These are phyloP conservation scores for Drosophila falleni DNA, from an alignment of 2,888 invertebrate genomes.

Conservation along the genomic window DNA sequence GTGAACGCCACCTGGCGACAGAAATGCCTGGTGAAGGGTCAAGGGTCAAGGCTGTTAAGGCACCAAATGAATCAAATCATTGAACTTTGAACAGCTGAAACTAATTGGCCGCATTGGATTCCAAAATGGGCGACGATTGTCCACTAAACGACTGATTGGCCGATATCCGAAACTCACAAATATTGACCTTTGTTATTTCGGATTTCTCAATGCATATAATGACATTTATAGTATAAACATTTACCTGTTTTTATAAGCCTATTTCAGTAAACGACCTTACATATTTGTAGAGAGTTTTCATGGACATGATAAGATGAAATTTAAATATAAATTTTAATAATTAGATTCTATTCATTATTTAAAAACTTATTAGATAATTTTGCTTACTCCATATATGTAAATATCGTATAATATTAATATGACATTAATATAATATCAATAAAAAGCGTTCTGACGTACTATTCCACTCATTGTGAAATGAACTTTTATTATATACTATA, in stretches of 20 bases:
- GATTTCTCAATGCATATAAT: neutral
- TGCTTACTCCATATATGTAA: too few relatives aligned
- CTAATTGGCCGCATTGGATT: conserved; percentile 48
- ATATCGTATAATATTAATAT: too few relatives aligned
- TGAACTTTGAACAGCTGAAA: conserved; percentile 53
- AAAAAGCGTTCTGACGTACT: too few relatives aligned
- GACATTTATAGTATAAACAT: neutral
- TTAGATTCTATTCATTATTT: too few relatives aligned
- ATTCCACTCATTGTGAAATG: too few relatives aligned
- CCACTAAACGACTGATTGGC: conserved; percentile 13
- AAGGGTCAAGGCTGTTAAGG: conserved; percentile 59
- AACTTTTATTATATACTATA: too few relatives aligned
- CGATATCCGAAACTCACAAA: conserved; percentile 13
- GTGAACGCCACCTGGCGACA: conserved; percentile 53
- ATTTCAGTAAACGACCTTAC: neutral
- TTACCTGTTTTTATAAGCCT: neutral
- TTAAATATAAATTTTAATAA: too few relatives aligned
- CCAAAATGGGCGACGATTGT: conserved; percentile 8
- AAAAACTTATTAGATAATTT: too few relatives aligned
- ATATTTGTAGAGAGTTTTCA: neutral
- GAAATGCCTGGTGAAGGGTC: conserved; percentile 15
- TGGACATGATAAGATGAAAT: neutral
- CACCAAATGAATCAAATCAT: conserved; percentile 41
- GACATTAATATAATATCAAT: too few relatives aligned
- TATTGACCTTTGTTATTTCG: conserved; percentile 15